phyloP scores from a whole-genome alignment of 1,140 invertebrate species.

The Mactra quadrangularis region DNA sequence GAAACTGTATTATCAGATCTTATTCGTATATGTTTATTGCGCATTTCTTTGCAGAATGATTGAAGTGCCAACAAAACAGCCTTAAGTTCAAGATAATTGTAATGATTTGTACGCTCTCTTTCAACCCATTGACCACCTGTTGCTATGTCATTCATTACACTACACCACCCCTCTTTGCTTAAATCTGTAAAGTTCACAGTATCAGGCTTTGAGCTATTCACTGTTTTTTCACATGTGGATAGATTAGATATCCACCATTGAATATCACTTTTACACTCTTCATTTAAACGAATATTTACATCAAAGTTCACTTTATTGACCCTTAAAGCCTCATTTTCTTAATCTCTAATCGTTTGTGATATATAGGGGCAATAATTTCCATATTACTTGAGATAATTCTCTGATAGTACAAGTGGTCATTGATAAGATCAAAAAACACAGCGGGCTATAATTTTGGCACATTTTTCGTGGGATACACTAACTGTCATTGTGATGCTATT shows the following conservation, averaged over 20 bases:
- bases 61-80: too few relatives aligned
- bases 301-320: slow-evolving; percentile 53
- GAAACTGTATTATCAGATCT: too few relatives aligned
- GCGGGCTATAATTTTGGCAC: not conserved
- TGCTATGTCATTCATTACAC: not conserved
- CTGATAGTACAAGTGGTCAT: too few relatives aligned
- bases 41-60: too few relatives aligned
- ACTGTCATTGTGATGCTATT: not conserved
- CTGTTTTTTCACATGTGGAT: not conserved
- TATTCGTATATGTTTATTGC: too few relatives aligned
- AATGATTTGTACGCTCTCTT: not conserved
- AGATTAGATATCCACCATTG: not conserved
- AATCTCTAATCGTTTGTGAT: too few relatives aligned
- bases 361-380: slow-evolving; percentile 57
- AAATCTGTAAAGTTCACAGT: too few relatives aligned
- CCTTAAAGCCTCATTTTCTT: slow-evolving; percentile 53
- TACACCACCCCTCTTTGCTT: not conserved
- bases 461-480: not conserved
- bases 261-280: not conserved
- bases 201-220: not conserved
- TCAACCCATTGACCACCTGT: slow-evolving; percentile 31
- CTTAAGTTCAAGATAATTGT: not conserved
- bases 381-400: slow-evolving; percentile 31
- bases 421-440: not conserved
- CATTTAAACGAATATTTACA: slow-evolving; percentile 33